Base-by-base conservation (phyloP, 2,797 vertebrate genomes). In the Denticeps clupeoides region DNA sequence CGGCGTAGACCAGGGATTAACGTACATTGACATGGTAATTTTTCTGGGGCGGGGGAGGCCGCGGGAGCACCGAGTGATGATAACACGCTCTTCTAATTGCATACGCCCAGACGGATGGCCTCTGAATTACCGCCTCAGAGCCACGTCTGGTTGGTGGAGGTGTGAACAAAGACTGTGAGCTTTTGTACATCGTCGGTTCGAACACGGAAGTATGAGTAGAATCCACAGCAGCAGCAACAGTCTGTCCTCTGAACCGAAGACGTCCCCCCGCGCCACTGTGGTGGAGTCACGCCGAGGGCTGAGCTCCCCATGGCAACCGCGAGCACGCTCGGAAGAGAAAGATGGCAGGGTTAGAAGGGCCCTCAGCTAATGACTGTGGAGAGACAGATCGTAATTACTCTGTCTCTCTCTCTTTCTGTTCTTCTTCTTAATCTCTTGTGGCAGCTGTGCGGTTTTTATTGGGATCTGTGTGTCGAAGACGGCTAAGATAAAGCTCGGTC, bases 1-100 rank as follows among this genome's bases (percentile, higher is more conserved):
- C 27, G 15, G 35, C 37, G 22, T 42, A 52, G 51, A 47, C 15
- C 33, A 42, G 33, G 61, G 62, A 65, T 67, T 67, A 63, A 53
- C 64, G 63, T 69, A 55, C 51, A 63, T 64, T 69, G 63, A 59
- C 57, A 56, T 50, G 51, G 44, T 61, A 56, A 65, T 67, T 64
- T 58, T 40, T 42, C 44, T 25, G 11, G 27, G n/a, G n/a, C 26
- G 27, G 27, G 10, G 27, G 10, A 10, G 11, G 16, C 13, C n/a
- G 27, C n/a, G 15, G 43, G 28, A 28, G 3, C 27, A 10, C 27
- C 2, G 7, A 4, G 47, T 35, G 31, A 41, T 47, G 60, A 67
- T 70, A 65, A 61, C 51, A 22, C 58, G 32, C 28, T 47, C 52
- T 47, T 58, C 44, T 66, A 64, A 64, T 64, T 64, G 53, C 51